Base-by-base conservation (phyloP, 1,140 invertebrate species). In the Zelostemma sp. region DNA sequence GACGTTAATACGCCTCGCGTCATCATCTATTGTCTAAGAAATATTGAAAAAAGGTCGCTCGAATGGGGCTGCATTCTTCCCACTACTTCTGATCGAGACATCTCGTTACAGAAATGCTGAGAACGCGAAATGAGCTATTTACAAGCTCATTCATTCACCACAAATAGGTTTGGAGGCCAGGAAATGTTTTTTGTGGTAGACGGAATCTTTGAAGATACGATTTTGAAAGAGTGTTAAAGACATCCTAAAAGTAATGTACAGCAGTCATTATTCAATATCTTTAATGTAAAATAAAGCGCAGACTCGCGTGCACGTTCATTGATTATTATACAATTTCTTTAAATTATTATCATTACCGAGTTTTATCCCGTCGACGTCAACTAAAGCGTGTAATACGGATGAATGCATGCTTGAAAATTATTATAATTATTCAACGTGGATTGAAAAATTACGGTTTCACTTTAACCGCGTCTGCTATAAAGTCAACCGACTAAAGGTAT, bases 21-120 rank as follows among this genome's bases (percentile, higher is more conserved):
- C 46, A 48, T 48, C 46, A 14, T 48, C 46, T 48, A 48, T 48
- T 48, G 46, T 48, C 46, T 25, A 28, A 25, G 46, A 25, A 48
- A 25, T 25, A 14, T 14, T 8, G 46, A 48, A 48, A 48, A 48
- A 28, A 48, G 19, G 46, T 28, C 11, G 25, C 25, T 48, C 19
- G 46, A 48, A 12, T 28, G 17, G n/a, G 25, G 14, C 19, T 14
- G 46, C 46, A 48, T 48, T 48, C 46, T 17, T 46, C 21, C 18
- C 1, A 14, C 1, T 16, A 14, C 35, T 6, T 16, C 15, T 16
- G 40, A 43, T 43, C 43, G 18, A 18, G 16, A 19, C 17, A 11
- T 46, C 15, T 46, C 19, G 18, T 46, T 43, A 43, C 15, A 16
- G 41, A 43, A 43, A 43, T 43, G 17, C 14, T 43, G 15, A 15